These are phyloP conservation scores for Nematostella vectensis DNA, from an alignment of 92 coral and sea anemone genomes.

Conservation along the genomic window DNA sequence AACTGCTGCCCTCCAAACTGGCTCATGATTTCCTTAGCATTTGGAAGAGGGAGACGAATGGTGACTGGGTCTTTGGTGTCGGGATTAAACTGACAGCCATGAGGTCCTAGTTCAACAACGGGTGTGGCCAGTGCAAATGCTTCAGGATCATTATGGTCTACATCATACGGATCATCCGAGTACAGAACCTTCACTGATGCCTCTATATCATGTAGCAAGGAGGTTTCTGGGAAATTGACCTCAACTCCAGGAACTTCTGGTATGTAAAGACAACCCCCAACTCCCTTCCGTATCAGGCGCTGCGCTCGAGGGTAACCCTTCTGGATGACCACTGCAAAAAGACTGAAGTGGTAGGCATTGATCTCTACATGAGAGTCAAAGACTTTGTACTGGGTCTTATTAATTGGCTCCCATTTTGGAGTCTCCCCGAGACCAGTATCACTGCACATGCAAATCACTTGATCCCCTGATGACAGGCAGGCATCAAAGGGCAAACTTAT, in stretches of 20 bases:
- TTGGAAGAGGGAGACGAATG: constrained; percentile 82
- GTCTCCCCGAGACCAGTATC: constrained; percentile 72
- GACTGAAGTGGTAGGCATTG: constrained; percentile 80
- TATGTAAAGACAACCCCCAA: constrained; percentile 77
- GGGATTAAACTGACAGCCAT: constrained; percentile 75
- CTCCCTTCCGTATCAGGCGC: constrained; percentile 63
- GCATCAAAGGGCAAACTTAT: constrained; percentile 71
- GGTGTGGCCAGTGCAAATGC: constrained; percentile 85
- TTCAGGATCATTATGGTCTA: constrained; percentile 56
- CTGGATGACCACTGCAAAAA: constrained; percentile 71
- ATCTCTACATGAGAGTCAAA: constrained; percentile 59
- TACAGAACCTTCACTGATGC: constrained; percentile 85
- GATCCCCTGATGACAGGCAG: constrained; percentile 32
- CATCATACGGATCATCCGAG: constrained; percentile 90
- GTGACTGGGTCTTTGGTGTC: constrained; percentile 65
- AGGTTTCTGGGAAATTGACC: constrained; percentile 80
- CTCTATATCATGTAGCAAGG: constrained; percentile 73
- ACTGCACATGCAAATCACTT: constrained; percentile 75
- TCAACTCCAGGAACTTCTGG: constrained; percentile 89
- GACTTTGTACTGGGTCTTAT: constrained; percentile 52
- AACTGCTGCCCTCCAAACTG: constrained; percentile 58
- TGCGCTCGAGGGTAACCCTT: constrained; percentile 84
- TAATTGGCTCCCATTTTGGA: constrained; percentile 55
- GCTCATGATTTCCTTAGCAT: constrained; percentile 67
- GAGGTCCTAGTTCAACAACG: constrained; percentile 81